A percentile compares a stretch with the other conserved stretches of the same genome.
Evolutionary conservation across 1,140 invertebrate species (phyloP).

Genomic region (Tribolium madens): DNA sequence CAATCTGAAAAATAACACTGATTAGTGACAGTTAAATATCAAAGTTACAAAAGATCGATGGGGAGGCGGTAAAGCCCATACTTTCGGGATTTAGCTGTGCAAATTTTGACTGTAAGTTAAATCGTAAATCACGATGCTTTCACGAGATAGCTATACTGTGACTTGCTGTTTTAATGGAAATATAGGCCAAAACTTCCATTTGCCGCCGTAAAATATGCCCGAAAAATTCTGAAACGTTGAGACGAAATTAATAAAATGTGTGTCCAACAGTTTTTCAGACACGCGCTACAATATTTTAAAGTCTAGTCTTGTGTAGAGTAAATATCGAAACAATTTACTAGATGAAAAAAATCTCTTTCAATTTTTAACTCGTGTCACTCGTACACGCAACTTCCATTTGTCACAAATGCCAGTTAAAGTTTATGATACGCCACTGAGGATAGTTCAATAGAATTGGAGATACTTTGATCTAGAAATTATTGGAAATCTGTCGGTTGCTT

Average conservation of each 20-base stretch:
- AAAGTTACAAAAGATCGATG: constrained; percentile 1
- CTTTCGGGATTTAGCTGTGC: constrained; percentile 13
- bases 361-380: constrained; percentile 19
- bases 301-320: background rate
- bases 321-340: constrained; percentile 17
- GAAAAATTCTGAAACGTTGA: background rate
- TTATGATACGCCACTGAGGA: no score
- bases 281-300: constrained; percentile 3
- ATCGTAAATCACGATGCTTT: constrained; percentile 37
- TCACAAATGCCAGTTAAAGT: no score
- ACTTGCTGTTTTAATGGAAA: constrained; percentile 40
- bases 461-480: constrained; percentile 27
- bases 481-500: background rate
- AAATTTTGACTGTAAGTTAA: constrained; percentile 44
- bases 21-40: constrained; percentile 14
- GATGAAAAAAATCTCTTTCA: constrained; percentile 25
- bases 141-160: constrained; percentile 25
- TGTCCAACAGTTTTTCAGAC: background rate
- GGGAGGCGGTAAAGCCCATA: background rate
- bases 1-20: constrained; percentile 68
- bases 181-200: constrained; percentile 36
- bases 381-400: constrained; percentile 5
- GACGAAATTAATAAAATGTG: background rate
- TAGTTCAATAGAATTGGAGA: background rate
- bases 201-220: constrained; percentile 22